These are phyloP conservation scores for Caenorhabditis sp. DNA, from an alignment of 2,888 invertebrate genomes.

Conservation along the genomic window DNA sequence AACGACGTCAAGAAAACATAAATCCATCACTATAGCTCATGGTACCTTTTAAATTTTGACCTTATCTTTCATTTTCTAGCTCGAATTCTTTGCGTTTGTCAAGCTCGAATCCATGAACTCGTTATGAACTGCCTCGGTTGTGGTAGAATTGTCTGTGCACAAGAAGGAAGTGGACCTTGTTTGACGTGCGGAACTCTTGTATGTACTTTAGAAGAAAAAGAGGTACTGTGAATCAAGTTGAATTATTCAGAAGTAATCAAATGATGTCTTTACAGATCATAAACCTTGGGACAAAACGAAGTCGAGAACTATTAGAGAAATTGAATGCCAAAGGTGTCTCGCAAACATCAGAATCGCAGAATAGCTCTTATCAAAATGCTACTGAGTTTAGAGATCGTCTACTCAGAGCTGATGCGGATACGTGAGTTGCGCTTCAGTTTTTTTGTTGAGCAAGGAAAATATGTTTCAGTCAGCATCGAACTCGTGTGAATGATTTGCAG, in stretches of 20 bases:
- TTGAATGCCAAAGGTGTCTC: slow-evolving; percentile 73
- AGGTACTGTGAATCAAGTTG: too few species aligned
- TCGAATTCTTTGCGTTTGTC: slow-evolving; percentile 81
- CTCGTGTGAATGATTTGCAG: slow-evolving; percentile 63
- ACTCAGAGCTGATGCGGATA: slow-evolving; percentile 57
- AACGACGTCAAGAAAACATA: slow-evolving; percentile 82
- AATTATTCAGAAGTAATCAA: not conserved
- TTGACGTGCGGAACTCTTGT: slow-evolving; percentile 89
- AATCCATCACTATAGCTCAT: too few species aligned
- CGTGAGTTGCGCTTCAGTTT: slow-evolving; percentile 39
- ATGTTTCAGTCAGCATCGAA: slow-evolving; percentile 50
- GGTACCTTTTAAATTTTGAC: too few species aligned
- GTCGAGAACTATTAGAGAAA: slow-evolving; percentile 56
- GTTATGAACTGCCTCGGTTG: slow-evolving; percentile 92
- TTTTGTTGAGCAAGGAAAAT: not conserved
- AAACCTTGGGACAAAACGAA: slow-evolving; percentile 50
- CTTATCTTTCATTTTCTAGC: too few species aligned
- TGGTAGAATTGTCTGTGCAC: slow-evolving; percentile 88
- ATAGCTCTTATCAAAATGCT: slow-evolving; percentile 37
- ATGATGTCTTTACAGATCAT: slow-evolving; percentile 38
- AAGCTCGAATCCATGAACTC: slow-evolving; percentile 87
- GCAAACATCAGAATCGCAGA: slow-evolving; percentile 16
- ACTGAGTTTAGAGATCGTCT: slow-evolving; percentile 54
- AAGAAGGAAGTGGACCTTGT: slow-evolving; percentile 94
- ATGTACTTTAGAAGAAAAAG: slow-evolving; percentile 67